Base-by-base conservation (phyloP, 1,140 invertebrate species). In the Leguminivora glycinivorella region DNA sequence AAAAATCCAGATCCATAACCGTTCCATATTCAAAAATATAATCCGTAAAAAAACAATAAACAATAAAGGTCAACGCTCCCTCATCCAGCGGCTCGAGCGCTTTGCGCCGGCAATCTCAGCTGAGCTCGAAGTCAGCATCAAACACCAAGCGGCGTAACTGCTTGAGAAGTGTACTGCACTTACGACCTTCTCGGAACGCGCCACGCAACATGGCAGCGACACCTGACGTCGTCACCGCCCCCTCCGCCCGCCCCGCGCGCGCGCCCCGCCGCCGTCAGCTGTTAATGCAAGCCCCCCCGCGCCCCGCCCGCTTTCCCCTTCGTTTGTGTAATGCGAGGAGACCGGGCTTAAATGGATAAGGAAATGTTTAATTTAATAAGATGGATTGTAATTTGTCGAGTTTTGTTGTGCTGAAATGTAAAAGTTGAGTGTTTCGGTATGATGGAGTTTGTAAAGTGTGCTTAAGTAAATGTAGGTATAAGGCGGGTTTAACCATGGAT, bases 301-400 rank as follows among this genome's bases (percentile, higher is more conserved):
- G 17, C 81, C 77, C 83, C 80, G 78, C 73, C 80, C 75, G 78
- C 87, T 90, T 90, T 90, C 87, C 87, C 87, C 87, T 90, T 90
- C 87, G 87, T 89, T 89, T 87, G 88, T 89, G 85, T 90, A 90
- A 89, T 89, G 83, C 71, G 87, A 81, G 88, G 86, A 89, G 87
- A 79, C 74, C 63, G 75, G 84, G 83, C 80, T 72, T 73, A 75
- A 82, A 79, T 84, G 83, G 82, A 85, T 83, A 80, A 82, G 77
- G 70, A 78, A 72, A 63, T 63, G 58, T 63, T 63, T 63, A 63
- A 63, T 63, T 63, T 63, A 63, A 63, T 63, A 63, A 63, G 58
- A 63, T 63, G 72, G 74, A 72, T 69, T 69, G 76, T 82, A 78
- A 78, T 83, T 75, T 76, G 72, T 70, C 74, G 75, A 79, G 76